Evolutionary conservation across 2,797 vertebrate species (phyloP), one percentile per base, ranked within the genome.

Genomic region (Anomalospiza imberbis): DNA sequence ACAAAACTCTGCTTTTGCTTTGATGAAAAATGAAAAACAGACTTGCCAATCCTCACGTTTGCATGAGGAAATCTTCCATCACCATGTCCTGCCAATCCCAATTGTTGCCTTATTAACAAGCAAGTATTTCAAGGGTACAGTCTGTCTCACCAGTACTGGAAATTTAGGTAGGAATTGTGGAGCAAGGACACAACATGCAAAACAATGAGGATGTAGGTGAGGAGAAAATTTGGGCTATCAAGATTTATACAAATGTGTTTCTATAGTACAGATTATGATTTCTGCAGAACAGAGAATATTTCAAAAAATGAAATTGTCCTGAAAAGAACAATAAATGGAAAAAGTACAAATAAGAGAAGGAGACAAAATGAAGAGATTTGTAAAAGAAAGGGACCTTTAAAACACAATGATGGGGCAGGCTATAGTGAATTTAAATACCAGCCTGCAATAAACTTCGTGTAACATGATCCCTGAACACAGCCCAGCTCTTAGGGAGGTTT

Each of bases 11-110:
- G 29, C 7, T 80, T 84, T 60, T 47, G n/a, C 83, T 93, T 66
- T 73, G 85, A 94, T 73, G 74, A 57, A 42, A 48, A 93, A 96
- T 76, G 73, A 86, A 88, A 93, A 78, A 55, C 82, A 91, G 83
- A 89, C 5, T 0, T 85, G 42, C 25, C 31, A 91, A 47, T 79
- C 50, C n/a, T 24, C 42, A 28, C 20, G 28, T 87, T 74, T 78
- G 57, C 34, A 38, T 6, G 10, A 85, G 73, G 62, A 93, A 93
- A 83, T 47, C 58, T 80, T 65, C 29, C 44, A 45, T 57, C 8
- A 7, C 28, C 17, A 1, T 78, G 74, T 85, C 77, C 77, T 91
- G 71, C 29, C 67, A 79, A 50, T 19, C 21, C 9, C 32, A 63
- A 3, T 12, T 53, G 17, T 16, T 91, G 67, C 60, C 31, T 44